Conservation (phyloP, 2,797 vertebrate genomes). For the Manis javanica region DNA sequence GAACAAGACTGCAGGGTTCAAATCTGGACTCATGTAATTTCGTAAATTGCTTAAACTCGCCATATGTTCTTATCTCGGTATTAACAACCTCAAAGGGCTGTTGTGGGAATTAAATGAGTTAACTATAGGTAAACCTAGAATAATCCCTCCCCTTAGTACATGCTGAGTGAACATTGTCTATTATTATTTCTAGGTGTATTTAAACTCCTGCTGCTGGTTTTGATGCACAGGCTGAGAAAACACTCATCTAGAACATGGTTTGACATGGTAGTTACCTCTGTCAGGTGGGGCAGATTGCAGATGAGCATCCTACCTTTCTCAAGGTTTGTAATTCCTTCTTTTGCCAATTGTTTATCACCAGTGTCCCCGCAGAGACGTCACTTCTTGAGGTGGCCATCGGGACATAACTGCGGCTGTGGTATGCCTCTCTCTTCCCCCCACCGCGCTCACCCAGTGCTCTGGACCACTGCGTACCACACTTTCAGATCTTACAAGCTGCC, state of each 20-base stretch:
- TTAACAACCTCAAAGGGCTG: neutral
- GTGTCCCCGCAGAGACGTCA: neutral
- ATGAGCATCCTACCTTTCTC: neutral
- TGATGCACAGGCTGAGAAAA: neutral
- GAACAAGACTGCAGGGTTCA: neutral
- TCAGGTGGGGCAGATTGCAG: neutral
- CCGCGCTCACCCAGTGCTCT: neutral
- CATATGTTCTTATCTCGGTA: neutral
- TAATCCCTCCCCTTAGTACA: neutral
- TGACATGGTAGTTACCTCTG: neutral
- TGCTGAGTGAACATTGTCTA: constrained; percentile 1
- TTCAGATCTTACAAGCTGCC: neutral
- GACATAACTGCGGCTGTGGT: neutral
- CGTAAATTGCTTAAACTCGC: constrained; percentile 21
- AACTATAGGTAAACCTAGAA: neutral
- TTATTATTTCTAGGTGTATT: neutral
- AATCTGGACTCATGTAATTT: neutral
- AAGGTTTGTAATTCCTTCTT: neutral
- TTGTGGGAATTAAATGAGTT: constrained; percentile 8
- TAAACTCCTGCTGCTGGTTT: constrained; percentile 1
- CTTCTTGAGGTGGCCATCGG: neutral
- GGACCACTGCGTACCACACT: neutral
- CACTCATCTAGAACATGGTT: neutral
- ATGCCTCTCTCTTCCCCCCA: neutral
- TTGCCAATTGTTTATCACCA: neutral